Evolutionary conservation across 2,113 vertebrate species (phyloP).

Genomic region (Noturus placidus): DNA sequence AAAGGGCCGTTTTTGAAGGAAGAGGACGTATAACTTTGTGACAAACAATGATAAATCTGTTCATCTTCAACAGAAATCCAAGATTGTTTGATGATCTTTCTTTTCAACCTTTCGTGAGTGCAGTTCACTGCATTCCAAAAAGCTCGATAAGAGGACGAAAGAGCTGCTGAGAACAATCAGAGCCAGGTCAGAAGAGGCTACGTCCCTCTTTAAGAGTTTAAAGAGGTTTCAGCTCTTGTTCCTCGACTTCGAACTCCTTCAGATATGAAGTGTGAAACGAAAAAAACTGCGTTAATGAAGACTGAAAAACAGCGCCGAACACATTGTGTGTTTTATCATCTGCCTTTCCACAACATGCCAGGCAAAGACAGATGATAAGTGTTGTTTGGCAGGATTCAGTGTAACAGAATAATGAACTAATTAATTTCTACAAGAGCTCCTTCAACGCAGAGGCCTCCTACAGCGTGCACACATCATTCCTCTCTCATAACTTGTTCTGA

Average conservation of each 20-base stretch:
- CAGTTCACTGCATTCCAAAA: not conserved
- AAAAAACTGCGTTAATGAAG: not conserved
- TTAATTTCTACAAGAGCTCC: conserved; percentile 43
- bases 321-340: not conserved
- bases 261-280: not conserved
- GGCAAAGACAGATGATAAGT: conserved; percentile 29
- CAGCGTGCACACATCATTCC: conserved; percentile 27
- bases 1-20: not conserved
- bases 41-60: not conserved
- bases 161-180: conserved; percentile 11
- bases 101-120: conserved; percentile 13
- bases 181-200: conserved; percentile 5
- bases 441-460: conserved; percentile 20
- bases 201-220: conserved; percentile 32
- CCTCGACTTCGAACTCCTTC: not conserved
- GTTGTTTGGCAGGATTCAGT: conserved; percentile 28
- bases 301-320: not conserved
- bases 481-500: conserved; percentile 32
- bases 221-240: conserved; percentile 6
- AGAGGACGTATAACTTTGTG: not conserved
- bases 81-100: not conserved
- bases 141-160: conserved; percentile 26
- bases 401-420: conserved; percentile 39
- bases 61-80: not conserved
- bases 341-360: conserved; percentile 19